Conservation (phyloP, 1,140 invertebrate genomes). For the Drosophila dunni region DNA sequence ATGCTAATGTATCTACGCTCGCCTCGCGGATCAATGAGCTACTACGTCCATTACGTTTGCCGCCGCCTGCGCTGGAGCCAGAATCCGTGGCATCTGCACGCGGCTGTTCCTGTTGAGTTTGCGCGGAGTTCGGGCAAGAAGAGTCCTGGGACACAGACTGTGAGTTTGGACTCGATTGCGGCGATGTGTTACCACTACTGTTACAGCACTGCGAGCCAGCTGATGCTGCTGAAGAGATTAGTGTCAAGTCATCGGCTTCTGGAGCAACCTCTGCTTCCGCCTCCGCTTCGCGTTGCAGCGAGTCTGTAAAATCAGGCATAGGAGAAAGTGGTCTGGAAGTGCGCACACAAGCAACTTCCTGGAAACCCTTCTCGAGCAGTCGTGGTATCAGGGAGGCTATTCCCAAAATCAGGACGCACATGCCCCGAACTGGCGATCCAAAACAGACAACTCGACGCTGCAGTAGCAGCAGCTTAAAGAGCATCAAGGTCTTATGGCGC, state of each 20-base stretch:
- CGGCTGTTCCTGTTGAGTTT: slow-evolving; percentile 36
- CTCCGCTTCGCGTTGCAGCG: slow-evolving; percentile 65
- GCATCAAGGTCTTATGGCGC: slow-evolving; percentile 95
- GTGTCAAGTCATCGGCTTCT: slow-evolving; percentile 64
- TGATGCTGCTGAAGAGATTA: slow-evolving; percentile 75
- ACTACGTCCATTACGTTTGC: slow-evolving; percentile 84
- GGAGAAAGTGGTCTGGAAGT: slow-evolving; percentile 91
- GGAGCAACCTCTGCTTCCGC: slow-evolving; percentile 57
- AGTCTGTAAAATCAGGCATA: slow-evolving; percentile 87
- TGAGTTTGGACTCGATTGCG: slow-evolving; percentile 71
- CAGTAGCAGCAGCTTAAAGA: slow-evolving; percentile 97
- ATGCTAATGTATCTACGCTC: slow-evolving; percentile 87
- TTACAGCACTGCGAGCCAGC: slow-evolving; percentile 61
- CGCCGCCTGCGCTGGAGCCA: slow-evolving; percentile 21
- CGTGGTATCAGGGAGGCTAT: slow-evolving; percentile 96
- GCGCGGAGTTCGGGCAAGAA: slow-evolving; percentile 35
- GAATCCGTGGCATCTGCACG: slow-evolving; percentile 49
- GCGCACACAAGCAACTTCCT: slow-evolving; percentile 92
- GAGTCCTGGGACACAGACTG: slow-evolving; percentile 59
- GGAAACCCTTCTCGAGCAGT: slow-evolving; percentile 94
- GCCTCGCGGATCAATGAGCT: slow-evolving; percentile 86
- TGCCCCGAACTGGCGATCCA: slow-evolving; percentile 95
- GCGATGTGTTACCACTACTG: slow-evolving; percentile 67
- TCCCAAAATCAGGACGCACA: slow-evolving; percentile 94
- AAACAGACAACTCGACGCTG: slow-evolving; percentile 97